phyloP scores from a whole-genome alignment of 2,888 invertebrate genomes.

The Polia nebulosa region DNA sequence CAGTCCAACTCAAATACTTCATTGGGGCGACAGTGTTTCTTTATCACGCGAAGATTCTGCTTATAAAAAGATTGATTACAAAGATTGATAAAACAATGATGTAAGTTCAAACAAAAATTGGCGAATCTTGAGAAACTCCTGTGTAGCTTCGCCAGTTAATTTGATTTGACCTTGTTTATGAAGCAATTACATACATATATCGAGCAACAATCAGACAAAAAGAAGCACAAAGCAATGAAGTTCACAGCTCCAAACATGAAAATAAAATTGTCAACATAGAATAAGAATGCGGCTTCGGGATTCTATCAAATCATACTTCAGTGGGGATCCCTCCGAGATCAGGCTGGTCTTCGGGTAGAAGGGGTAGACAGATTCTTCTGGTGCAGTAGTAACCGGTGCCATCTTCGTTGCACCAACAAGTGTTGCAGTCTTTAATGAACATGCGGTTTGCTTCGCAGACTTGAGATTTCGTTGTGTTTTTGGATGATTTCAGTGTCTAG shows the following conservation, averaged over 20 bases:
- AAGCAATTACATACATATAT: slow-evolving; percentile 21
- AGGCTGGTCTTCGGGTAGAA: slow-evolving; percentile 73
- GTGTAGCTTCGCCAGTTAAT: neutral
- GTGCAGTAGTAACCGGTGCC: slow-evolving; percentile 89
- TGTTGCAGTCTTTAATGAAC: slow-evolving; percentile 89
- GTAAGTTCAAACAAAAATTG: neutral
- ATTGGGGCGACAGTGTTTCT: slow-evolving; percentile 85
- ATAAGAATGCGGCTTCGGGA: slow-evolving; percentile 4
- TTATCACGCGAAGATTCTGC: slow-evolving; percentile 77
- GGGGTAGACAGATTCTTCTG: slow-evolving; percentile 82
- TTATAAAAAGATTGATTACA: slow-evolving; percentile 20
- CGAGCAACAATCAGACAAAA: neutral
- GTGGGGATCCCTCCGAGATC: slow-evolving; percentile 72
- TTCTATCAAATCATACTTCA: slow-evolving; percentile 71
- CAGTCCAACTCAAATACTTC: slow-evolving; percentile 90
- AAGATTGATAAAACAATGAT: neutral
- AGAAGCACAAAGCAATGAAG: neutral
- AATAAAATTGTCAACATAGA: slow-evolving; percentile 14
- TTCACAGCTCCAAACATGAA: neutral
- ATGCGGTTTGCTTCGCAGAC: slow-evolving; percentile 85
- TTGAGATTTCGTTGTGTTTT: slow-evolving; percentile 71
- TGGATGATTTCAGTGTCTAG: slow-evolving; percentile 68
- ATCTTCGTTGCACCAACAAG: slow-evolving; percentile 88
- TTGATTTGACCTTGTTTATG: neutral
- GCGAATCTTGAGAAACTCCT: neutral